Conservation (phyloP, 1,140 invertebrate genomes). For the Stegodyphus mimosarum region DNA sequence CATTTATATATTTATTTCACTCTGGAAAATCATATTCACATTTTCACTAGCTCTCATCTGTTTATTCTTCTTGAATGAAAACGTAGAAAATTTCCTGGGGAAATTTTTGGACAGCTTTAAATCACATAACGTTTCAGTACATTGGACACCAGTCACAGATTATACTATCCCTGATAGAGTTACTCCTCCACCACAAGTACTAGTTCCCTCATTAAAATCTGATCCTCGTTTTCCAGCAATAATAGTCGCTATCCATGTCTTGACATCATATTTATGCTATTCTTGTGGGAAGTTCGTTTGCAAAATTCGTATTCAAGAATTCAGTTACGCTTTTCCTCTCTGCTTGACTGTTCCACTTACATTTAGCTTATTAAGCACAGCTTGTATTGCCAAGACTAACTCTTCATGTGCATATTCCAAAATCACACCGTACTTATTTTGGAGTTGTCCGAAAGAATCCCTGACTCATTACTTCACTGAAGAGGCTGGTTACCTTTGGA, state of each 20-base stretch:
- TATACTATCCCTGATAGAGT: background rate
- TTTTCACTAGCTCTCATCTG: slow-evolving; percentile 77
- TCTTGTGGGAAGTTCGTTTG: slow-evolving; percentile 95
- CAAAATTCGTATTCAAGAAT: slow-evolving; percentile 95
- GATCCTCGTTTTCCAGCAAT: slow-evolving; percentile 73
- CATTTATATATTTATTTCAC: slow-evolving; percentile 85
- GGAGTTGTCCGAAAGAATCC: slow-evolving; percentile 78
- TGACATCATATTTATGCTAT: slow-evolving; percentile 86
- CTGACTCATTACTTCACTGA: slow-evolving; percentile 67
- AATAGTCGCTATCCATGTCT: slow-evolving; percentile 82
- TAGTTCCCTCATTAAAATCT: background rate
- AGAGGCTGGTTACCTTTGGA: slow-evolving; percentile 17
- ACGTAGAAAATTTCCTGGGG: slow-evolving; percentile 81
- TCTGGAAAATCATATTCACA: slow-evolving; percentile 89
- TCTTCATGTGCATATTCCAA: slow-evolving; percentile 86
- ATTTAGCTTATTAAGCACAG: slow-evolving; percentile 82
- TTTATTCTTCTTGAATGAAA: slow-evolving; percentile 78
- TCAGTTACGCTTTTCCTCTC: slow-evolving; percentile 95
- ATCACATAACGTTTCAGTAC: slow-evolving; percentile 64
- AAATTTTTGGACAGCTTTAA: slow-evolving; percentile 80
- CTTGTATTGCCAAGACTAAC: slow-evolving; percentile 83
- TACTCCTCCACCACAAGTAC: background rate
- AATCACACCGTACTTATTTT: slow-evolving; percentile 88
- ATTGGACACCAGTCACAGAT: background rate
- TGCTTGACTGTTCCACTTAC: slow-evolving; percentile 89